Conservation (phyloP, 1,140 invertebrate genomes). For the Battus philenor region DNA sequence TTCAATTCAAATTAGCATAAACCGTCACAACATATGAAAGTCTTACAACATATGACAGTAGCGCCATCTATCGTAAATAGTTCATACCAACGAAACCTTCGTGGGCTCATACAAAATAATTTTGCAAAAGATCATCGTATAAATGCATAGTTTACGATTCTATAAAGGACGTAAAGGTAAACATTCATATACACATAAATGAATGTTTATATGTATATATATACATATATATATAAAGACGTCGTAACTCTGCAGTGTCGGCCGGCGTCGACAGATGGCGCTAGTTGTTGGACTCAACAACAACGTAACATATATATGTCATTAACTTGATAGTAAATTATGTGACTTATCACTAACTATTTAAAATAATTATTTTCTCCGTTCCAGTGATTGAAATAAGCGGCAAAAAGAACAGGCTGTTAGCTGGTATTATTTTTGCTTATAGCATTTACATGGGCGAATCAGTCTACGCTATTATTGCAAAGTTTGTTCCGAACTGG, state of each 20-base stretch:
- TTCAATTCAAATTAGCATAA: too few relatives aligned
- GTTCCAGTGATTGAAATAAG: constrained; percentile 85
- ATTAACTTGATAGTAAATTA: not conserved
- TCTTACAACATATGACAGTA: too few relatives aligned
- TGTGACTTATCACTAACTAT: not conserved
- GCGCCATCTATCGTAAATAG: too few relatives aligned
- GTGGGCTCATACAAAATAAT: too few relatives aligned
- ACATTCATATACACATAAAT: too few relatives aligned
- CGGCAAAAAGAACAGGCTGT: constrained; percentile 80
- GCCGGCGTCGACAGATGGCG: not conserved
- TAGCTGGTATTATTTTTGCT: constrained; percentile 82
- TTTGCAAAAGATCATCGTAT: too few relatives aligned
- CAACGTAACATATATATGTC: not conserved
- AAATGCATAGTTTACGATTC: too few relatives aligned
- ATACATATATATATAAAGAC: not conserved
- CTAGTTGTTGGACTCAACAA: not conserved
- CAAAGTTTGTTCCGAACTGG: constrained; percentile 84
- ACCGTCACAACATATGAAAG: too few relatives aligned
- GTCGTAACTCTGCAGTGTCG: not conserved
- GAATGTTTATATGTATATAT: too few relatives aligned
- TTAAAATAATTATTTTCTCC: constrained; percentile 8
- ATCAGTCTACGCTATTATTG: constrained; percentile 79
- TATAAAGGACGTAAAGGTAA: too few relatives aligned
- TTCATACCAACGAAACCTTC: too few relatives aligned
- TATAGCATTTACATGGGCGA: constrained; percentile 84